These are phyloP conservation scores for Melanostoma scalare DNA, from an alignment of 2,888 invertebrate genomes.

Conservation along the genomic window DNA sequence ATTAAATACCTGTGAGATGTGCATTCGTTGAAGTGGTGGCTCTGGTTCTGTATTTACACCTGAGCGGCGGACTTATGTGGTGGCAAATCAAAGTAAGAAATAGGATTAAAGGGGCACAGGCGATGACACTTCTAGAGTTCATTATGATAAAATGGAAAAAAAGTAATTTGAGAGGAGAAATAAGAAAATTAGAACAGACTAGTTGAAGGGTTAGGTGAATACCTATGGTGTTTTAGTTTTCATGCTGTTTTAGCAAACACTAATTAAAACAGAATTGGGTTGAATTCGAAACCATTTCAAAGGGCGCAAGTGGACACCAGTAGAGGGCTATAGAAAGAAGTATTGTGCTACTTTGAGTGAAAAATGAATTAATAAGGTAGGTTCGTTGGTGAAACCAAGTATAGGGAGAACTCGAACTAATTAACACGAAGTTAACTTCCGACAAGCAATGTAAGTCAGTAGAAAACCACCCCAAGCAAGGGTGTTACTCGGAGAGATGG, in stretches of 20 bases:
- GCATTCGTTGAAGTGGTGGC: slow-evolving; percentile 40
- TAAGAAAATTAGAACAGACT: slow-evolving; percentile 25
- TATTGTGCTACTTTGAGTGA: slow-evolving; percentile 5
- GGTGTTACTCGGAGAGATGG: no score
- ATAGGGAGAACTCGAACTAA: no score
- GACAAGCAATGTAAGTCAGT: no score
- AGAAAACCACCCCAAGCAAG: no score
- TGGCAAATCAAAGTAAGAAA: slow-evolving; percentile 39
- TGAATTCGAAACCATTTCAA: slow-evolving; percentile 28
- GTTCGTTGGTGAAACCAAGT: no score
- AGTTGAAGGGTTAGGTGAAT: slow-evolving; percentile 37
- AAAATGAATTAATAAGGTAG: neutral
- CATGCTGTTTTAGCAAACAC: slow-evolving; percentile 23
- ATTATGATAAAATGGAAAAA: neutral
- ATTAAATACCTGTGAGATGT: slow-evolving; percentile 58
- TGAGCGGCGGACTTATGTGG: slow-evolving; percentile 60
- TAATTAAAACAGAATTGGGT: slow-evolving; percentile 23
- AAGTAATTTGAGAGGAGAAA: slow-evolving; percentile 21
- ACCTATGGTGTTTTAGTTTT: slow-evolving; percentile 4
- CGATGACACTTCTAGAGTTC: slow-evolving; percentile 4
- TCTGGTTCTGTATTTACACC: slow-evolving; percentile 35
- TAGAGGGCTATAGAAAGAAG: neutral
- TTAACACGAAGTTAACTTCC: no score
- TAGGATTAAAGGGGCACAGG: slow-evolving; percentile 55
- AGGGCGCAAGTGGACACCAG: neutral